These are phyloP conservation scores for Drosophila varians DNA, from an alignment of 1,140 invertebrate genomes.

Conservation along the genomic window DNA sequence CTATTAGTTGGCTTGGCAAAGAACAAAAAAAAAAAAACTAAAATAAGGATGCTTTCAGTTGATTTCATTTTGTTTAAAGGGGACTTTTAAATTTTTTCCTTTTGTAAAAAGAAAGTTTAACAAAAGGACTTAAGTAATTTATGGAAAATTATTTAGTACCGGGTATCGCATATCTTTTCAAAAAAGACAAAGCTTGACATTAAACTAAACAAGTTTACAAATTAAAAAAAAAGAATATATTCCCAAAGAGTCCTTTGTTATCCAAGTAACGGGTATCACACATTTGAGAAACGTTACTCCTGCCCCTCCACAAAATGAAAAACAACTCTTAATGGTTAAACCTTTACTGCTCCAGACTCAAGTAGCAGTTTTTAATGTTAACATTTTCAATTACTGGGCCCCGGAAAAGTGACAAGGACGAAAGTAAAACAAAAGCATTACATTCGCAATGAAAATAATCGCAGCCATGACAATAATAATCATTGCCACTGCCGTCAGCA, in stretches of 20 bases:
- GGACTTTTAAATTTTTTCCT: no score
- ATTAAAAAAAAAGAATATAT: no score
- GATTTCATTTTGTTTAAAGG: neutral
- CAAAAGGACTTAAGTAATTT: no score
- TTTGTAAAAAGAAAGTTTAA: no score
- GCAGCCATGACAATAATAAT: conserved; percentile 15
- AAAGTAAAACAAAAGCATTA: neutral
- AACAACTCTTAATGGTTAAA: neutral
- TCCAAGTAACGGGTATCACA: no score
- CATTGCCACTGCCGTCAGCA: conserved; percentile 10
- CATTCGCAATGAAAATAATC: conserved; percentile 1
- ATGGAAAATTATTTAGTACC: no score
- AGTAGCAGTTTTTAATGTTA: neutral
- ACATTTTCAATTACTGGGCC: neutral
- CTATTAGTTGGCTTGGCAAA: neutral
- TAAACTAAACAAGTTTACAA: no score
- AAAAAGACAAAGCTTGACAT: no score
- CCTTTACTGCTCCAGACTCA: neutral
- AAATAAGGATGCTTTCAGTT: neutral
- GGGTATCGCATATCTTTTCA: no score
- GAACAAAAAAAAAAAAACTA: neutral
- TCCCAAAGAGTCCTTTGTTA: no score
- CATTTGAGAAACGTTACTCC: no score
- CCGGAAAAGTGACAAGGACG: neutral
- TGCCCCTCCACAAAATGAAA: no score